Evolutionary conservation across 2,888 invertebrate genomes (phyloP), one percentile per base, ranked within the genome.

Genomic region (Drosophila paracracens): DNA sequence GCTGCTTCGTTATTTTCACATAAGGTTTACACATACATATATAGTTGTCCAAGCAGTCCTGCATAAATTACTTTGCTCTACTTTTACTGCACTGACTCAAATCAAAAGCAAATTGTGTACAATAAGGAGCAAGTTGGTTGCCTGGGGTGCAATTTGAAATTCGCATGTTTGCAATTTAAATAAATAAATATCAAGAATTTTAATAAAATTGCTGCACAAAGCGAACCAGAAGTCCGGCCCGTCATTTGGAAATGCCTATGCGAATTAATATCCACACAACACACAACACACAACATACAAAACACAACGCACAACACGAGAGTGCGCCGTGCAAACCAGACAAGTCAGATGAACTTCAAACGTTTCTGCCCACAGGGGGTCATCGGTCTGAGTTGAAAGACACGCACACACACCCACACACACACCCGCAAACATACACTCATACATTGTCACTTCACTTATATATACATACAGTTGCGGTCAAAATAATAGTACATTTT

Each of bases 331-430:
- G 43, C 36, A 40, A 58, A 16, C 59, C n/a, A 29, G n/a, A 25
- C 43, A 74, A 56, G 38, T 38, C 40, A 61, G 60, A 48, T 46
- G 61, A 72, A 80, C 61, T 70, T 80, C 66, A 76, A 80, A 76
- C 72, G 72, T 13, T 61, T 46, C 43, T 40, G 69, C 72, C 78
- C 60, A 59, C 50, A 50, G 79, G 79, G 59, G 75, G 54, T 79
- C 79, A 79, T 53, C 56, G 75, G 46, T 43, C 70, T 61, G 58
- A 70, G 70, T 64, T 64, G 61, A 74, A 54, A 61, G 63, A 59
- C 36, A 16, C 54, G 40, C 50, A 50, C 50, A 54, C 56, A 56
- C 48, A 50, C 35, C 13, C 61, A 69, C 11, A 33, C 43, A 31
- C 31, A 25, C n/a, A 58, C 40, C 18, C 35, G 40, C 29, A 43